Base-by-base conservation (phyloP, 2,797 vertebrate genomes). In the Pithecia hirsuta region DNA sequence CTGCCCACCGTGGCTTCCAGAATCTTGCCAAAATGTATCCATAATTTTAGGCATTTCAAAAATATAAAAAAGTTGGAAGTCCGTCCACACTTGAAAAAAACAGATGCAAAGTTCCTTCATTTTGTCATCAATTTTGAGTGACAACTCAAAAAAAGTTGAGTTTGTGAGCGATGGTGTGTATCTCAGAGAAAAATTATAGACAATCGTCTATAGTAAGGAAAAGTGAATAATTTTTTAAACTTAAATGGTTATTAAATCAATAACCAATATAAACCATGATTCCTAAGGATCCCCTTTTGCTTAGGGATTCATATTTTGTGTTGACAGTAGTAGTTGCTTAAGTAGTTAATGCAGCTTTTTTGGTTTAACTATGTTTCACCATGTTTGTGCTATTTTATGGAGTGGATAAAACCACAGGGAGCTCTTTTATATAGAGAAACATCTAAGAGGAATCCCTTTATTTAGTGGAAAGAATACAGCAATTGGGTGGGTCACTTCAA, bases 11-110 rank as follows among this genome's bases (percentile, higher is more conserved):
- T 3, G 7, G 20, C 52, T 7, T 55, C 52, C 52, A 55, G 81
- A 94, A 84, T 83, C 70, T 70, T 76, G 41, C 96, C 55, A 30
- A 97, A 59, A 80, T 89, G 12, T 72, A 91, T 84, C 83, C 85
- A 83, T 59, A 92, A 75, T 96, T 95, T 95, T 0, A 97, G 76
- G 75, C 70, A 64, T 97, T 98, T 97, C 85, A 95, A 93, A 96
- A 98, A 97, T 50, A 81, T 96, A 96, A 96, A 95, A 85, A 87
- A 55, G 15, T 28, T 74, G 50, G 20, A 74, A n/a, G 46, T 55
- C 13, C 61, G 44, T 15, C 0, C 12, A 89, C 12, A 70, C 28
- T 20, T 30, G 33, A 5, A 55, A 17, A 10, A 59, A 50, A 7
- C 7, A 46, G 2, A 13, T 44, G 44, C n/a, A 97, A 91, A 89